phyloP scores from a whole-genome alignment of 2,113 vertebrate species.

The Theristicus caerulescens region DNA sequence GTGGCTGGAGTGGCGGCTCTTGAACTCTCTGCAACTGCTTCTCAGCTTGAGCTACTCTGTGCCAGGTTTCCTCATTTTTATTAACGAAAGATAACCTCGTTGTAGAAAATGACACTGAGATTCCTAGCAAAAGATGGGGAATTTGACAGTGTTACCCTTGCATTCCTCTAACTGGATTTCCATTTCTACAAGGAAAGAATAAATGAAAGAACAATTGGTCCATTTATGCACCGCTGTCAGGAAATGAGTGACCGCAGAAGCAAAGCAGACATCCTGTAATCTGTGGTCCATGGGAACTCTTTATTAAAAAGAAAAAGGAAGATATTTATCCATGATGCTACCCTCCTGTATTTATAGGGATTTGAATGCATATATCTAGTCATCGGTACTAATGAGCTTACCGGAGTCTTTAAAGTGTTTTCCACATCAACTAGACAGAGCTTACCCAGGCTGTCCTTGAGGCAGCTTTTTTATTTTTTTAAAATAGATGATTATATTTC shows the following conservation, averaged over 20 bases:
- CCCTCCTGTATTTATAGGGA: neutral
- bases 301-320: neutral
- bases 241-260: neutral
- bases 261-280: neutral
- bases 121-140: neutral
- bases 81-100: neutral
- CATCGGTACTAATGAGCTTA: conserved; percentile 55
- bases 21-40: neutral
- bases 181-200: neutral
- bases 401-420: conserved; percentile 35
- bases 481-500: conserved; percentile 23
- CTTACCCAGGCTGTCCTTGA: neutral
- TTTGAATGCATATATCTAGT: neutral
- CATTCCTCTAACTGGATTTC: neutral
- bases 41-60: neutral
- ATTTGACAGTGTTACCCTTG: neutral
- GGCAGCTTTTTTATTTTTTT: neutral
- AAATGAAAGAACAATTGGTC: neutral
- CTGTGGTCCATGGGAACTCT: neutral
- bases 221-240: neutral
- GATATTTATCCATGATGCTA: neutral
- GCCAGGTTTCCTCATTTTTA: neutral
- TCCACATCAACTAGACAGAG: neutral
- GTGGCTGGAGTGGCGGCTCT: neutral
- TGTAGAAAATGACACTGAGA: neutral